Evolutionary conservation across 2,888 invertebrate species (phyloP).

Genomic region (Melieria omissa): DNA sequence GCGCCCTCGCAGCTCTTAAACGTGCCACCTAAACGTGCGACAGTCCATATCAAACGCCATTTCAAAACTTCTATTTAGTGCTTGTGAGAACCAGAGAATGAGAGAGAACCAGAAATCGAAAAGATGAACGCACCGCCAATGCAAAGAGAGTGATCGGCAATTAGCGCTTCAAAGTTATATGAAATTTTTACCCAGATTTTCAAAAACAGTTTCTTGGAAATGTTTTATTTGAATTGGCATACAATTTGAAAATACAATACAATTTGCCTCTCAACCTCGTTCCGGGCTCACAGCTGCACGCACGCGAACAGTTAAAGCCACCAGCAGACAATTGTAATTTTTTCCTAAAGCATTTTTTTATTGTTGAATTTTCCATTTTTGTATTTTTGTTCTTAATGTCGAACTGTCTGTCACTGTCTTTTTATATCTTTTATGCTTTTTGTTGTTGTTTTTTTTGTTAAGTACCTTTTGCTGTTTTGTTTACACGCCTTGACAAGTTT

Average conservation of each 20-base stretch:
- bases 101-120: not conserved
- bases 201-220: not conserved
- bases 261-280: too few relatives aligned
- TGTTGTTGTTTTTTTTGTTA: constrained; percentile 8
- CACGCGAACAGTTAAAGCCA: too few relatives aligned
- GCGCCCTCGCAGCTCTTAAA: constrained; percentile 4
- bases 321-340: constrained; percentile 4
- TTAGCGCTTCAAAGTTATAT: too few relatives aligned
- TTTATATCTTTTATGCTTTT: constrained; percentile 17
- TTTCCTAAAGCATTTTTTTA: not conserved
- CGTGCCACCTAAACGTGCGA: constrained; percentile 24
- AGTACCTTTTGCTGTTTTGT: too few relatives aligned
- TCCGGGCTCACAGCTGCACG: too few relatives aligned
- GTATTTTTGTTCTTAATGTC: not conserved
- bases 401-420: not conserved
- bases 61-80: constrained; percentile 7
- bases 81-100: not conserved
- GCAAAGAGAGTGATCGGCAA: too few relatives aligned
- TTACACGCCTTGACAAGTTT: constrained; percentile 14
- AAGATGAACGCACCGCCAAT: not conserved
- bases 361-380: not conserved
- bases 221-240: not conserved
- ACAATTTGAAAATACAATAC: too few relatives aligned
- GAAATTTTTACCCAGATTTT: not conserved
- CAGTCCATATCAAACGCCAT: constrained; percentile 23